phyloP scores from a whole-genome alignment of 2,797 vertebrate species.

The Phalanger gymnotis region DNA sequence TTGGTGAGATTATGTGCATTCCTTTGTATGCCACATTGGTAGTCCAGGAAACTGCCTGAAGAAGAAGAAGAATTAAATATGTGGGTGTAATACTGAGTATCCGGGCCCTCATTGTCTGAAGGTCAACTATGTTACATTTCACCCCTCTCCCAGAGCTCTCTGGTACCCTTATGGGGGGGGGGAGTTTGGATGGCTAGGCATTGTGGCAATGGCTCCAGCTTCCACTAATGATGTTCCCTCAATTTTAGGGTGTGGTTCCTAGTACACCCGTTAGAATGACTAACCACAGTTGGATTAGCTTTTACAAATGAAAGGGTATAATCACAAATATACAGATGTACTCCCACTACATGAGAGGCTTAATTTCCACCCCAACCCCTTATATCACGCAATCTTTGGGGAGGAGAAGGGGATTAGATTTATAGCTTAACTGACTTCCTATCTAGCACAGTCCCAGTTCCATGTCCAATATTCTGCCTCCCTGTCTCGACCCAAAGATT shows the following conservation, averaged over 20 bases:
- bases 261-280: too few relatives aligned
- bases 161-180: not conserved
- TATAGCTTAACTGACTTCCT: not conserved
- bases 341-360: not conserved
- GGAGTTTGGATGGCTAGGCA: not conserved
- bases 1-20: not conserved
- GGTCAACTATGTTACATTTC: not conserved
- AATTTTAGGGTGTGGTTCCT: not conserved
- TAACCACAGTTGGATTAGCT: not conserved
- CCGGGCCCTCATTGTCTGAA: not conserved
- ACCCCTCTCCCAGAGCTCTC: not conserved
- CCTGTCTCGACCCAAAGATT: not conserved
- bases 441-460: not conserved
- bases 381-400: not conserved
- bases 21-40: not conserved
- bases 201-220: not conserved
- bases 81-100: not conserved
- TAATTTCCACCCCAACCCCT: not conserved
- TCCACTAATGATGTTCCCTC: not conserved
- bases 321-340: not conserved
- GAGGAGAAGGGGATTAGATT: not conserved
- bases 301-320: not conserved
- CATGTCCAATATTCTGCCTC: not conserved
- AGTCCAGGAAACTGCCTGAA: not conserved
- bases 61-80: not conserved